Evolutionary conservation across 1,140 invertebrate genomes (phyloP).

Genomic region (Sitobion miscanthi): DNA sequence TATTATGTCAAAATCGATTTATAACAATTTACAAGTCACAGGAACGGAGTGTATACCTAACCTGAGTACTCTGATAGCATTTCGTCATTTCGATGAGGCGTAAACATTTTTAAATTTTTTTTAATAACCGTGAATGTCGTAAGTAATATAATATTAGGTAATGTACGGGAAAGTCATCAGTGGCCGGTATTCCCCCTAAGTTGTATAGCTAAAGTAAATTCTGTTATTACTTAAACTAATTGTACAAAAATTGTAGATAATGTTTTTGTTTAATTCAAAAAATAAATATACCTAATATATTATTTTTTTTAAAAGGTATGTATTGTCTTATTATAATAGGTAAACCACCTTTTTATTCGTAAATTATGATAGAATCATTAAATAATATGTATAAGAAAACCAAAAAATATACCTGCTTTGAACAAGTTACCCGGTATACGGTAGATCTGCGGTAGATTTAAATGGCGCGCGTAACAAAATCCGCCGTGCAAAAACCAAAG

Average conservation of each 20-base stretch:
- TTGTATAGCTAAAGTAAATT: neutral
- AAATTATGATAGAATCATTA: neutral
- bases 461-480: neutral
- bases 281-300: neutral
- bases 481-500: neutral
- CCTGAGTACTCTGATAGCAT: too few relatives aligned
- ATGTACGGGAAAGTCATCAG: neutral
- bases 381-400: neutral
- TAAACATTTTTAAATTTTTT: neutral
- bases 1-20: too few relatives aligned
- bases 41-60: neutral
- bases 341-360: neutral
- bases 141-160: neutral
- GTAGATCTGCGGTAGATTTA: neutral
- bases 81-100: neutral
- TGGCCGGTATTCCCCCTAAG: neutral
- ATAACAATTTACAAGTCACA: neutral
- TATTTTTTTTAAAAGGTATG: too few relatives aligned
- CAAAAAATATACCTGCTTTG: rapidly evolving
- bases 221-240: neutral
- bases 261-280: neutral
- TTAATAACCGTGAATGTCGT: neutral
- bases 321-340: too few relatives aligned
- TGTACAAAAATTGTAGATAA: neutral
- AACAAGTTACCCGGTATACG: neutral